These are phyloP conservation scores for Oreortyx pictus DNA, from an alignment of 2,797 vertebrate genomes.

Conservation along the genomic window DNA sequence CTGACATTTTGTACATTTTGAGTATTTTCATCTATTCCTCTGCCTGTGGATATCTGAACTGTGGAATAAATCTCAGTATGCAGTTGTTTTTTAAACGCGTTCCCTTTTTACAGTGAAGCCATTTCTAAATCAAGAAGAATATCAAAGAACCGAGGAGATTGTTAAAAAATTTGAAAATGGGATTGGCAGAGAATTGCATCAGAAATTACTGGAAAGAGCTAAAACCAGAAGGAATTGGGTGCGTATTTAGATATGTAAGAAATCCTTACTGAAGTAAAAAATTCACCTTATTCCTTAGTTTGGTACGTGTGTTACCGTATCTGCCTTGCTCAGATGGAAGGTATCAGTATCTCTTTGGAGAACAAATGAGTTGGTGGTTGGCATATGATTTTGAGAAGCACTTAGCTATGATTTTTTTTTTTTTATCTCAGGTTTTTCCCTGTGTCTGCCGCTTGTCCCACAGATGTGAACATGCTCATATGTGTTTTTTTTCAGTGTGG, in stretches of 20 bases:
- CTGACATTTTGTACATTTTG: not conserved
- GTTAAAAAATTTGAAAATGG: conserved; percentile 89
- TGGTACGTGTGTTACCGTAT: not conserved
- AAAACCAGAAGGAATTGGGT: conserved; percentile 93
- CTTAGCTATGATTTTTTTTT: not conserved
- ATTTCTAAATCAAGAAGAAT: conserved; percentile 89
- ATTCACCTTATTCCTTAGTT: not conserved
- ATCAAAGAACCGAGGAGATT: conserved; percentile 82
- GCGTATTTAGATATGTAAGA: conserved; percentile 42
- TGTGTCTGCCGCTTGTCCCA: not conserved
- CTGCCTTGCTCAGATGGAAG: not conserved
- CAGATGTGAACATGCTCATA: too few relatives aligned
- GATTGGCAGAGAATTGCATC: conserved; percentile 88
- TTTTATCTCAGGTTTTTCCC: not conserved
- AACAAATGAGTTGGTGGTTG: not conserved
- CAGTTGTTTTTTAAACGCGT: not conserved
- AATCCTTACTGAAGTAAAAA: not conserved
- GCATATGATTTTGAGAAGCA: not conserved
- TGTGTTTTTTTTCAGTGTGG: too few relatives aligned
- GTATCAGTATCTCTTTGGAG: not conserved
- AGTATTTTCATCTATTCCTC: not conserved
- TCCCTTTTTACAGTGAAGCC: conserved; percentile 86
- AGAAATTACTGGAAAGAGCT: conserved; percentile 90
- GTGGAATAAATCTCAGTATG: not conserved
- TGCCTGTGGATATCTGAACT: not conserved